Base-by-base conservation (phyloP, 2,888 invertebrate species). In the Neoascia interrupta region DNA sequence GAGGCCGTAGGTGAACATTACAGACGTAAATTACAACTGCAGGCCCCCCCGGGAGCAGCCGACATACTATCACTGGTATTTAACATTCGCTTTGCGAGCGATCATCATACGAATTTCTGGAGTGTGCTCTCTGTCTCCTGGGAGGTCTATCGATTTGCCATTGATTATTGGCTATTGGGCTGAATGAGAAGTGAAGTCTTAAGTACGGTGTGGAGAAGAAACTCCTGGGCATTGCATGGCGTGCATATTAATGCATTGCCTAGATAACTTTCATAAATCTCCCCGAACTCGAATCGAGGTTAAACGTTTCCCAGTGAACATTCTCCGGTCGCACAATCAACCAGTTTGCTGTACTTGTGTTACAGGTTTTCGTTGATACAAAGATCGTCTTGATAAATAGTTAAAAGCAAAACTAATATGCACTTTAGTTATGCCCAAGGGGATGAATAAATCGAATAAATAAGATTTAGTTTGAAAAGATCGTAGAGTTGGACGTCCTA, bases 361-460 rank as follows among this genome's bases (percentile, higher is more conserved):
- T 53, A 18, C 54, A 26, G 26, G 26, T 39, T 37, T 54, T 23
- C 39, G 39, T n/a, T 26, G 21, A 39, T 54, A 39, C 8, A 26
- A 39, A 37, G 37, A 26, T 53, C 23, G 8, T 1, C 19, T 21
- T 53, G 51, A 53, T 47, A 10, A 36, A 53, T 23, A n/a, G 51
- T 21, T 36, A 36, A 13, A 0, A 10, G 11, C 10, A 5, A n/a
- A n/a, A n/a, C n/a, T n/a, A n/a, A n/a, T n/a, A n/a, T n/a, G n/a
- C n/a, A n/a, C n/a, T n/a, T n/a, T n/a, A n/a, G n/a, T n/a, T n/a
- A n/a, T n/a, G n/a, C n/a, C n/a, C n/a, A n/a, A n/a, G n/a, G n/a
- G n/a, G n/a, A n/a, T n/a, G n/a, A n/a, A n/a, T n/a, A n/a, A n/a
- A n/a, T n/a, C n/a, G n/a, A n/a, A n/a, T n/a, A n/a, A n/a, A n/a